These are phyloP conservation scores for Spea hammondii DNA, from an alignment of 2,797 vertebrate genomes.

Conservation along the genomic window DNA sequence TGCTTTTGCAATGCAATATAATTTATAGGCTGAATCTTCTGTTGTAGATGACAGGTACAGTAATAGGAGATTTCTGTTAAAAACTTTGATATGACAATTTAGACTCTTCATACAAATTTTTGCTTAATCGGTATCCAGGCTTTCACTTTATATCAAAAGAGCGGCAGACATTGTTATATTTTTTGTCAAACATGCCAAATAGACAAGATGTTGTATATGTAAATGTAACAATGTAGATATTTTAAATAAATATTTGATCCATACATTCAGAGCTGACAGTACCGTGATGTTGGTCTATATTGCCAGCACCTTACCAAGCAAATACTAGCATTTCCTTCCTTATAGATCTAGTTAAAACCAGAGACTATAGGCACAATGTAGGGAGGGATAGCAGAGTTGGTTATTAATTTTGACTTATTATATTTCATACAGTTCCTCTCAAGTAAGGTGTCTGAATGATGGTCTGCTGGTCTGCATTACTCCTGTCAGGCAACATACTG, in stretches of 20 bases:
- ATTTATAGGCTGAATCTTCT: constrained; percentile 55
- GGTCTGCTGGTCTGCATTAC: no score
- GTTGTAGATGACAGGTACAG: constrained; percentile 53
- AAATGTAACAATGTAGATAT: constrained; percentile 22
- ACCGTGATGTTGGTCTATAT: no score
- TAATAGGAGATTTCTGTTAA: constrained; percentile 54
- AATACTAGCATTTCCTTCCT: no score
- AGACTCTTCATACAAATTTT: constrained; percentile 42
- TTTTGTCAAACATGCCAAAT: constrained; percentile 40
- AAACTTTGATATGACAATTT: constrained; percentile 52
- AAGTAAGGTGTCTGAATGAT: no score
- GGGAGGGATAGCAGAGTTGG: no score
- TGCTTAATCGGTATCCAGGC: constrained; percentile 54
- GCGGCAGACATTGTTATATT: constrained; percentile 32
- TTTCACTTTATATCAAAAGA: constrained; percentile 46
- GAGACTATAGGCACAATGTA: no score
- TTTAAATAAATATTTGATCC: constrained; percentile 11
- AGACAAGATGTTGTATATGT: constrained; percentile 36
- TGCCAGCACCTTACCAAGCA: no score
- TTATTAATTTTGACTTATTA: no score
- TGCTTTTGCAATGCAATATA: constrained; percentile 53
- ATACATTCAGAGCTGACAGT: background rate
- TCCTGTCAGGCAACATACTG: no score
- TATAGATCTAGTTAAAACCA: no score
- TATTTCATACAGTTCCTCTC: no score